A percentile compares a stretch with the other conserved stretches of the same genome.
Evolutionary conservation across 2,113 vertebrate species (phyloP).

Genomic region (Misgurnus anguillicaudatus): DNA sequence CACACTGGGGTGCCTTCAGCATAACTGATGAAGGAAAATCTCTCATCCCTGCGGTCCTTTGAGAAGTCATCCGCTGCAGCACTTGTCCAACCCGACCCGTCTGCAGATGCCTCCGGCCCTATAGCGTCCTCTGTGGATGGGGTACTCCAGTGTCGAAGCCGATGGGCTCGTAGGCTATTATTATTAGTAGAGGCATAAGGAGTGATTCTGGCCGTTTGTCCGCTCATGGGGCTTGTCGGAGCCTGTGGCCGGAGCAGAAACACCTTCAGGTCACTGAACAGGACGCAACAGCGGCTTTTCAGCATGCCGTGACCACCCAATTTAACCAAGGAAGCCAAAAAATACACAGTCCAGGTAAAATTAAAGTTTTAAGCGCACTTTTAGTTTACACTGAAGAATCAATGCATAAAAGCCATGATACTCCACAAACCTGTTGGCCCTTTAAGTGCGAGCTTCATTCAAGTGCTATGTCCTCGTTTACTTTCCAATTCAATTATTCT

Average conservation of each 20-base stretch:
- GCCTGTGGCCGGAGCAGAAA: conserved; percentile 89
- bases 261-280: conserved; percentile 97
- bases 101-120: conserved; percentile 68
- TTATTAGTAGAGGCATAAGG: conserved; percentile 76
- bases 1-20: conserved; percentile 93
- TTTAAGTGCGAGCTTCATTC: neutral
- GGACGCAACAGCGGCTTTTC: conserved; percentile 96
- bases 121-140: conserved; percentile 67
- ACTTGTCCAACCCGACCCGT: conserved; percentile 79
- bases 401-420: conserved; percentile 6
- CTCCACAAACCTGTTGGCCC: neutral
- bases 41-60: conserved; percentile 89
- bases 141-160: conserved; percentile 70
- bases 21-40: conserved; percentile 92
- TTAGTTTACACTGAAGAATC: neutral
- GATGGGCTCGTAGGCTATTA: conserved; percentile 75
- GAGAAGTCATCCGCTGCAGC: conserved; percentile 84
- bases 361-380: neutral
- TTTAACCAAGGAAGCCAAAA: conserved; percentile 80
- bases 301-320: conserved; percentile 89
- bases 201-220: conserved; percentile 68
- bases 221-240: conserved; percentile 84
- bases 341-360: conserved; percentile 75
- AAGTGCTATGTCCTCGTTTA: neutral
- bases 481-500: conserved; percentile 14